Evolutionary conservation across 2,113 vertebrate species (phyloP).

Genomic region (Bos javanicus): DNA sequence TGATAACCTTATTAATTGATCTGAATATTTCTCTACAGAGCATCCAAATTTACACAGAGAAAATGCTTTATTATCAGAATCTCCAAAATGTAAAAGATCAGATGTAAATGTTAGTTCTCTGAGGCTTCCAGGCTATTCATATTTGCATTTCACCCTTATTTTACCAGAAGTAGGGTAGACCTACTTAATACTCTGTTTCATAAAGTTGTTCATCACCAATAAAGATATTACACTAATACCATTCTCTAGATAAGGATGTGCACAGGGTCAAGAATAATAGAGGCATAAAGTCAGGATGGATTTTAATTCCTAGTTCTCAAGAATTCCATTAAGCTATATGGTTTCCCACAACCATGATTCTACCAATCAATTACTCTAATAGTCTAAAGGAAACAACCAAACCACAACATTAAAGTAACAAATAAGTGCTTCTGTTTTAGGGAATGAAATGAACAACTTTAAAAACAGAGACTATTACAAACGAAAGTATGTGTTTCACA

Average conservation of each 20-base stretch:
- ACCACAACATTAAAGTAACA: slow-evolving; percentile 49
- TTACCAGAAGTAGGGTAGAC: background rate
- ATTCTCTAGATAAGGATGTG: background rate
- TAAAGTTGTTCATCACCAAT: background rate
- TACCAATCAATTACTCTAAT: slow-evolving; percentile 56
- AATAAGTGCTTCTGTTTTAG: slow-evolving; percentile 23
- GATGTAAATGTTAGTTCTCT: background rate
- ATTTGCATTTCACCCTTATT: background rate
- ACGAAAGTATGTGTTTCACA: background rate
- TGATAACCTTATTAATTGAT: background rate
- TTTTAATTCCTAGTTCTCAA: slow-evolving; percentile 47
- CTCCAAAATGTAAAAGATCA: background rate
- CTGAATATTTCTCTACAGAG: background rate
- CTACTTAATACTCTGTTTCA: background rate
- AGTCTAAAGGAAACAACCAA: slow-evolving; percentile 52
- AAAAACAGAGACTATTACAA: background rate
- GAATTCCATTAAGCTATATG: slow-evolving; percentile 51
- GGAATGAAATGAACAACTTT: slow-evolving; percentile 29
- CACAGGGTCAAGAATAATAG: slow-evolving; percentile 26
- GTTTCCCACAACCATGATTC: slow-evolving; percentile 48
- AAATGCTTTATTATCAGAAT: background rate
- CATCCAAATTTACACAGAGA: background rate
- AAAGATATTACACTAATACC: background rate
- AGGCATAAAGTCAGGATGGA: background rate
- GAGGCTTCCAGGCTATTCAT: background rate